Conservation (phyloP, 1,140 invertebrate species). For the Hesperophylax magnus region DNA sequence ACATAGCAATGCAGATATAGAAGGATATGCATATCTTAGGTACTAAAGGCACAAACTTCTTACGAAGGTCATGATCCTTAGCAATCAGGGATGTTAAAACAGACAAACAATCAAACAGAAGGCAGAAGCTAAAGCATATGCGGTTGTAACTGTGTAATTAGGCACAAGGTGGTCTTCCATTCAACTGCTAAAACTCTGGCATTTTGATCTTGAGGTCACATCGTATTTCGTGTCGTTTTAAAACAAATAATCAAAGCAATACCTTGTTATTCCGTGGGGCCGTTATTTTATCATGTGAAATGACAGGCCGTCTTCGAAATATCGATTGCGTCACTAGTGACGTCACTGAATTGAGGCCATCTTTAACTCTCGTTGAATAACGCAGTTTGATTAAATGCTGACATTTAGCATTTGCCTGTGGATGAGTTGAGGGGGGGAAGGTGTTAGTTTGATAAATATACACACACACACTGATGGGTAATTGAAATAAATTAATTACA, state of each 20-base stretch:
- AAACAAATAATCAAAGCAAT: background rate
- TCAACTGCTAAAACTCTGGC: too few relatives aligned
- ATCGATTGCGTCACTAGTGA: slow-evolving; percentile 6
- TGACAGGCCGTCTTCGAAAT: slow-evolving; percentile 14
- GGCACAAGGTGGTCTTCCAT: too few relatives aligned
- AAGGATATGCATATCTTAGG: too few relatives aligned
- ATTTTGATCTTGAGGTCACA: background rate
- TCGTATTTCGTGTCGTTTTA: background rate
- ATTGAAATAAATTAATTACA: background rate
- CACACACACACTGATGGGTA: background rate
- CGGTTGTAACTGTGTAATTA: too few relatives aligned
- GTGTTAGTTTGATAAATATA: too few relatives aligned
- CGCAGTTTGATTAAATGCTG: slow-evolving; percentile 19
- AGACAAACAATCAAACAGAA: background rate
- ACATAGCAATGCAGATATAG: too few relatives aligned
- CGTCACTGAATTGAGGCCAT: background rate
- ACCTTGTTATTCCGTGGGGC: background rate
- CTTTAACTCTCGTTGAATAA: background rate
- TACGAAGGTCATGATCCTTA: too few relatives aligned
- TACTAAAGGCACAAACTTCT: too few relatives aligned
- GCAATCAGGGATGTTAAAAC: too few relatives aligned
- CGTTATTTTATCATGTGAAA: background rate
- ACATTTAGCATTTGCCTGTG: slow-evolving; percentile 5
- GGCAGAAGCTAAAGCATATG: background rate
- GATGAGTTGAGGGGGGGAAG: too few relatives aligned